Evolutionary conservation across 2,888 invertebrate genomes (phyloP).

Genomic region (Disparrhopalites patrizii): DNA sequence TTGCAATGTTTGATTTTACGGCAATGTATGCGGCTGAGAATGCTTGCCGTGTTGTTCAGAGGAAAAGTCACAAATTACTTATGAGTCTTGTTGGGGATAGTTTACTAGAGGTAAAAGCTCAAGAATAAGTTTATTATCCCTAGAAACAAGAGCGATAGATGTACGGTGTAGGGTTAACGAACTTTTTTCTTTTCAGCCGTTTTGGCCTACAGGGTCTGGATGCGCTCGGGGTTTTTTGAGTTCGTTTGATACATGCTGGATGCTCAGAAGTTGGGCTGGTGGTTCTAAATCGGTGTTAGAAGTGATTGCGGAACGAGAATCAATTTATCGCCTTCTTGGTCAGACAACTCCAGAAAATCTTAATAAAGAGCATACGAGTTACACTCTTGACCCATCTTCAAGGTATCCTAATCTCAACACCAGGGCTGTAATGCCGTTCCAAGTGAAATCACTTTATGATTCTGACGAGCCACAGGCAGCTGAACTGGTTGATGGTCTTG

Average conservation of each 20-base stretch:
- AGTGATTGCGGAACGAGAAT: slow-evolving; percentile 90
- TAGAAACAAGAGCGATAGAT: not conserved
- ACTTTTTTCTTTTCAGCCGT: slow-evolving; percentile 66
- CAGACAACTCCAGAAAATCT: slow-evolving; percentile 97
- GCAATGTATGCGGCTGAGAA: slow-evolving; percentile 98
- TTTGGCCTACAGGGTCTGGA: slow-evolving; percentile 99
- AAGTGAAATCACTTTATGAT: slow-evolving; percentile 61
- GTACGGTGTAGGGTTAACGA: no score
- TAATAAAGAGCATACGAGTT: slow-evolving; percentile 79
- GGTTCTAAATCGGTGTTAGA: slow-evolving; percentile 68
- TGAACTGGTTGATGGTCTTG: slow-evolving; percentile 53
- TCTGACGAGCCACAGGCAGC: slow-evolving; percentile 60
- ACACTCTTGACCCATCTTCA: slow-evolving; percentile 80
- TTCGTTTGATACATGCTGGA: slow-evolving; percentile 94
- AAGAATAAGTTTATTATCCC: not conserved
- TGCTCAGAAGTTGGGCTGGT: slow-evolving; percentile 76
- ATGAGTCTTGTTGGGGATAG: slow-evolving; percentile 94
- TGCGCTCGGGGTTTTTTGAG: slow-evolving; percentile 88
- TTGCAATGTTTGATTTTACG: slow-evolving; percentile 98
- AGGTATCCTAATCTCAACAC: slow-evolving; percentile 77
- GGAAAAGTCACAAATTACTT: slow-evolving; percentile 72
- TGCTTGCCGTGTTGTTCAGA: slow-evolving; percentile 76
- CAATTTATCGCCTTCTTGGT: slow-evolving; percentile 79
- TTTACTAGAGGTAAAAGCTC: slow-evolving; percentile 71
- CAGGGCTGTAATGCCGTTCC: slow-evolving; percentile 68